Evolutionary conservation across 2,113 vertebrate species (phyloP), one percentile per base, ranked within the genome.

Genomic region (Clinocottus analis): DNA sequence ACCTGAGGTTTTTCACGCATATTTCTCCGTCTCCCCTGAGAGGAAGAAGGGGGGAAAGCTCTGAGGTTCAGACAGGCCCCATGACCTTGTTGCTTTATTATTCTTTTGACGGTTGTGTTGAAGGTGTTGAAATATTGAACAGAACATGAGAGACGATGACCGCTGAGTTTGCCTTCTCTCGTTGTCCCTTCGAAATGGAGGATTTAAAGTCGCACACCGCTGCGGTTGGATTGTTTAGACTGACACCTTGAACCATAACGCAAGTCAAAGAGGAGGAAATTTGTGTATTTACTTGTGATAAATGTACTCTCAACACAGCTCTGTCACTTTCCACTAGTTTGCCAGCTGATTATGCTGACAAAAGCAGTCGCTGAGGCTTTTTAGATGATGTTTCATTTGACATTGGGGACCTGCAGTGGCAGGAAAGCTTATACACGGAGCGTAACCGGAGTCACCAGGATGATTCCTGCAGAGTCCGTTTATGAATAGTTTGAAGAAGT

Each of bases 51-150:
- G 27, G 56, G 27, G 1, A 74, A 80, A 94, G 96, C 93, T 90
- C 93, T 92, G 90, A 95, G 94, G 93, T 95, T 96, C 94, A 94
- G 90, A 94, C 92, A 92, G 87, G 93, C 87, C 95, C 87, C 89
- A 91, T 94, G 93, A 94, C 94, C 93, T 93, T 91, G 91, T 94
- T 94, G 91, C 92, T 95, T 90, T 95, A 92, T 95, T 95, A 94
- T 96, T 96, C 91, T 95, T 95, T 90, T 93, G 94, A 94, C 93
- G 93, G 86, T 92, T 91, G 68, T 90, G 90, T 93, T 87, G 90
- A 93, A 91, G 94, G 89, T 94, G 94, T 93, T 97, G 96, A 96
- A 96, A 96, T 95, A 95, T 93, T 92, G 94, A 96, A 92, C 94
- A 94, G 94, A 93, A 95, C 92, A 93, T 95, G 94, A 96, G 94